These are phyloP conservation scores for Apolygus lucorum DNA, from an alignment of 1,140 invertebrate species.

Conservation along the genomic window DNA sequence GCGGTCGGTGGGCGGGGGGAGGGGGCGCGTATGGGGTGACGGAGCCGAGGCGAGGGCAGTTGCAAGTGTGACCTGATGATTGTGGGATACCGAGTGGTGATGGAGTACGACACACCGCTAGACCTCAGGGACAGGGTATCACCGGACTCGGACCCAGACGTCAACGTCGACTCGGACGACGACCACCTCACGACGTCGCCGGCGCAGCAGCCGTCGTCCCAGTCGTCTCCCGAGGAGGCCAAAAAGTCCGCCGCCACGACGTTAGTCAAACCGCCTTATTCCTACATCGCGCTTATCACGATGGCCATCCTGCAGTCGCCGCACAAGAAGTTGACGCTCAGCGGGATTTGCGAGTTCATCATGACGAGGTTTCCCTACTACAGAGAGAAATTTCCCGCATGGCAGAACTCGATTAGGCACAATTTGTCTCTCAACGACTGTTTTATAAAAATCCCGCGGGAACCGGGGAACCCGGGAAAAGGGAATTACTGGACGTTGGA, in stretches of 20 bases:
- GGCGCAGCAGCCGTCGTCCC: background rate
- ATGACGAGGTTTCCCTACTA: conserved; percentile 97
- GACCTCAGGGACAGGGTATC: background rate
- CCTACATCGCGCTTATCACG: conserved; percentile 95
- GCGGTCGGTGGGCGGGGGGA: background rate
- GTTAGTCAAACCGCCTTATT: conserved; percentile 90
- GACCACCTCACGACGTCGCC: background rate
- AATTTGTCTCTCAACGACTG: conserved; percentile 97
- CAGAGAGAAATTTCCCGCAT: conserved; percentile 87
- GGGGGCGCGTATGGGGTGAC: background rate
- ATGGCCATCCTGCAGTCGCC: conserved; percentile 98
- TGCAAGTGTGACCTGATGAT: background rate
- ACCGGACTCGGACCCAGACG: background rate
- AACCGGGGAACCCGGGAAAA: conserved; percentile 96
- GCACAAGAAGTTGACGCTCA: conserved; percentile 90
- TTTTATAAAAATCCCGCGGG: conserved; percentile 96
- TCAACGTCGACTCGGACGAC: background rate
- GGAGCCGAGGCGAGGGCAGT: background rate
- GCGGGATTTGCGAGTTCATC: conserved; percentile 98
- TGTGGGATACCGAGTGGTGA: background rate
- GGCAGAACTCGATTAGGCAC: conserved; percentile 96
- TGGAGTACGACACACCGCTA: background rate
- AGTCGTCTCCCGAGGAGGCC: too few relatives aligned
- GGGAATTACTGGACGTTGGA: conserved; percentile 99
- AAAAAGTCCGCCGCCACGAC: too few relatives aligned